Evolutionary conservation across 2,888 invertebrate species (phyloP).

Genomic region (Cataglyphis rosenhaueri): DNA sequence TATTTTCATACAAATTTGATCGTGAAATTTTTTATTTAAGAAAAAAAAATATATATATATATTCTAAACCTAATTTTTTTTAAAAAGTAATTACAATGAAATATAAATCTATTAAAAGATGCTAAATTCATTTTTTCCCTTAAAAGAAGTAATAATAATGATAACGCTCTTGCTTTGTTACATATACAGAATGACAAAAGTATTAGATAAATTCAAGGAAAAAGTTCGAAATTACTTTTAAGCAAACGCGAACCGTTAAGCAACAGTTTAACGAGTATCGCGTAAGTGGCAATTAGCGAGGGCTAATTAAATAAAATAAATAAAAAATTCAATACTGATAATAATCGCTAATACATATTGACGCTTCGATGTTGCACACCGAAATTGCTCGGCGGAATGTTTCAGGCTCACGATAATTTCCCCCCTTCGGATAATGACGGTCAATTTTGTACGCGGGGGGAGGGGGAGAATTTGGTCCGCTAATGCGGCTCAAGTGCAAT

Average conservation of each 20-base stretch:
- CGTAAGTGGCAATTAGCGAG: constrained; percentile 3
- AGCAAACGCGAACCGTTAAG: not conserved
- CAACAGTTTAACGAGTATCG: not conserved
- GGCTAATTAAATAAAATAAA: not conserved
- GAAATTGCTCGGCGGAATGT: not conserved
- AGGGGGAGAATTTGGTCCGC: constrained; percentile 30
- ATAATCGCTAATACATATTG: not conserved
- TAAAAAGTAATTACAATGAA: not conserved
- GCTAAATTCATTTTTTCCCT: not conserved
- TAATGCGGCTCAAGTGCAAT: constrained; percentile 47
- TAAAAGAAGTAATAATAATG: not conserved
- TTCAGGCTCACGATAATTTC: not conserved
- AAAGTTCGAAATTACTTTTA: not conserved
- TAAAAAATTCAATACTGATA: not conserved
- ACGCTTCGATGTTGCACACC: not conserved
- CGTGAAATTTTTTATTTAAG: not conserved
- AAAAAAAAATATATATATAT: not conserved
- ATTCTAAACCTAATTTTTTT: not conserved
- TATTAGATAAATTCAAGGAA: not conserved
- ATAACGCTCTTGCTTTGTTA: not conserved
- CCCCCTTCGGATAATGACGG: constrained; percentile 12
- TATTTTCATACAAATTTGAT: not conserved
- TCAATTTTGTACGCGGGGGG: constrained; percentile 24
- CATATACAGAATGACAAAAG: not conserved
- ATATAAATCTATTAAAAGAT: not conserved